Evolutionary conservation across 2,797 vertebrate genomes (phyloP), one percentile per base, ranked within the genome.

Genomic region (Phyllotis vaccarum): DNA sequence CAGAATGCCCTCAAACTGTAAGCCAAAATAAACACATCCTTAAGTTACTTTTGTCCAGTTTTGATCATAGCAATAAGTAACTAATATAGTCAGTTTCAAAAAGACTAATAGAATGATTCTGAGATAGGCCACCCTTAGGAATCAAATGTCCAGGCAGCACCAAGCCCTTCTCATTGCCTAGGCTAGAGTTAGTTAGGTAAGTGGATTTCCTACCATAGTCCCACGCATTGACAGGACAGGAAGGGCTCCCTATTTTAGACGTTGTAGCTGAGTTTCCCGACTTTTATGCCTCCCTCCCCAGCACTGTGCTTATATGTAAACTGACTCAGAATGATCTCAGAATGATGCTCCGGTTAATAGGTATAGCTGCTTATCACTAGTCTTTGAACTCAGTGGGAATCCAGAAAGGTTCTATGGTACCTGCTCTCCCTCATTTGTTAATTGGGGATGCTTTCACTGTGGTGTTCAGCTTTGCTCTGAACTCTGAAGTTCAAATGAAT

Each of bases 321-420:
- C 66, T 96, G 95, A 97, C 92, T 97, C 96, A 96, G 86, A 72
- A 89, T 97, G 95, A 97, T 95, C 90, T 97, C 96, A 96, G 86
- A 72, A 60, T 60, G 95, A 97, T 86, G 95, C 43, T 91, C 72
- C 76, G 93, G 46, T 79, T 96, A 78, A 60, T 46, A 83, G 70
- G 81, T 83, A 82, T 90, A 79, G 43, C 4, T 72, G 49, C 43
- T 91, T 66, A 70, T 78, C 89, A 64, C n/a, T 76, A 86, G n/a
- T 82, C 81, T 90, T 52, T 89, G 14, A 96, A 89, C 37, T 97
- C 49, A 49, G n/a, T 78, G 89, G 72, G 29, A 68, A 83, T 60
- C 46, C 62, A 62, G 68, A 89, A 21, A 34, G 46, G 46, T 96
- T 92, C 86, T 72, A 58, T 4, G 91, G 75, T 64, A 79, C 85